phyloP scores from a whole-genome alignment of 1,140 invertebrate species.

The Heliconius melpomene region DNA sequence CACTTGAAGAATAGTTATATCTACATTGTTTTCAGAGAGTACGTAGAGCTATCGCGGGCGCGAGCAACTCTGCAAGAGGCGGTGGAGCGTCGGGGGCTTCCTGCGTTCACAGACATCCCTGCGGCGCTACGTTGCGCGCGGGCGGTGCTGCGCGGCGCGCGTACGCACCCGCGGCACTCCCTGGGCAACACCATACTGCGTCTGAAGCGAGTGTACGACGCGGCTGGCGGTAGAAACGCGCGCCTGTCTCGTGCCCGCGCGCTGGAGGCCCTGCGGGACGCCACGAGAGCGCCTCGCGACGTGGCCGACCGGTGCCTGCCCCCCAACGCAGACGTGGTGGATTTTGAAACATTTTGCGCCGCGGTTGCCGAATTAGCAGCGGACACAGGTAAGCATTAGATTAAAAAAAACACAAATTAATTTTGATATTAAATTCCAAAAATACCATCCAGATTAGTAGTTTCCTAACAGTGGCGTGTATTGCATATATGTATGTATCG shows the following conservation, averaged over 20 bases:
- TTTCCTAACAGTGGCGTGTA: background rate
- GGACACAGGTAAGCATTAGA: slow-evolving; percentile 57
- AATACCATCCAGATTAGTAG: background rate
- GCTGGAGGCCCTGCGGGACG: slow-evolving; percentile 62
- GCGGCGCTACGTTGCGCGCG: slow-evolving; percentile 84
- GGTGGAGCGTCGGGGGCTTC: slow-evolving; percentile 84
- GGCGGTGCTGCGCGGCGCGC: slow-evolving; percentile 79
- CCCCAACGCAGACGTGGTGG: slow-evolving; percentile 53
- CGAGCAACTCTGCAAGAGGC: slow-evolving; percentile 84
- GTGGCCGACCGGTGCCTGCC: slow-evolving; percentile 61
- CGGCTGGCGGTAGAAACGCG: slow-evolving; percentile 64
- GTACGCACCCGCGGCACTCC: slow-evolving; percentile 66
- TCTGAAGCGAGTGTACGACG: slow-evolving; percentile 73
- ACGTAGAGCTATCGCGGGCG: slow-evolving; percentile 83
- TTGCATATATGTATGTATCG: background rate
- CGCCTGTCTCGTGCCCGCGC: slow-evolving; percentile 53
- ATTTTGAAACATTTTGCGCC: slow-evolving; percentile 82
- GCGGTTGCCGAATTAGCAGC: slow-evolving; percentile 81
- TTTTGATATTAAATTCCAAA: background rate
- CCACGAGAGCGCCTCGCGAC: slow-evolving; percentile 55
- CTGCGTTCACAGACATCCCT: slow-evolving; percentile 83
- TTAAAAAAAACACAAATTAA: too few species aligned
- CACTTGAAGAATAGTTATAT: background rate
- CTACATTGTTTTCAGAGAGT: slow-evolving; percentile 80
- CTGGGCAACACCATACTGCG: slow-evolving; percentile 70